These are phyloP conservation scores for Gobius niger DNA, from an alignment of 2,113 vertebrate genomes.

Conservation along the genomic window DNA sequence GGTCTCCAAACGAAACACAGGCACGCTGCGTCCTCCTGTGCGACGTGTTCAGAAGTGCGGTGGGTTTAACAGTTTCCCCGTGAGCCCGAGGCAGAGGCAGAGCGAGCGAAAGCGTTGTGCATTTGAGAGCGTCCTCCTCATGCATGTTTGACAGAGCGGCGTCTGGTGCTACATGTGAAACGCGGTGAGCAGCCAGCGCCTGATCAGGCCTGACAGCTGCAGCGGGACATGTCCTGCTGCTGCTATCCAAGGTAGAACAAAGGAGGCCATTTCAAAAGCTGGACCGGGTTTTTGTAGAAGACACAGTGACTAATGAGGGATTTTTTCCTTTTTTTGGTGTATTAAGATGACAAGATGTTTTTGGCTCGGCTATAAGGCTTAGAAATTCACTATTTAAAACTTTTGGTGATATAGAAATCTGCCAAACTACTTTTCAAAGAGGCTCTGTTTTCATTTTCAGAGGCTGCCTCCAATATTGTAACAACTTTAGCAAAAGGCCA, in stretches of 20 bases:
- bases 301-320: not conserved
- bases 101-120: not conserved
- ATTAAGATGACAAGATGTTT: not conserved
- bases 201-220: conserved; percentile 62
- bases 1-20: not conserved
- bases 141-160: conserved; percentile 34
- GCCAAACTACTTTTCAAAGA: too few relatives aligned
- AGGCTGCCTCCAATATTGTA: too few relatives aligned
- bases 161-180: conserved; percentile 54
- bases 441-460: too few relatives aligned
- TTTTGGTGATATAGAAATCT: too few relatives aligned
- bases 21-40: not conserved
- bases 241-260: conserved; percentile 61
- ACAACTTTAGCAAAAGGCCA: too few relatives aligned
- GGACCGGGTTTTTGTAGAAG: not conserved
- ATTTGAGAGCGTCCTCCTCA: not conserved
- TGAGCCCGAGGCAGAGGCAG: conserved; percentile 26
- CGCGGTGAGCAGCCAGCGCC: conserved; percentile 51
- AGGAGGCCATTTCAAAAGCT: conserved; percentile 36
- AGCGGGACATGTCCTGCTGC: conserved; percentile 53
- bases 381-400: too few relatives aligned
- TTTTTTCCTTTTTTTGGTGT: not conserved
- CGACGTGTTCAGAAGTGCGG: not conserved
- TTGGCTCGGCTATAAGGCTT: too few relatives aligned
- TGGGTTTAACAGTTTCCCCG: conserved; percentile 23